phyloP scores from a whole-genome alignment of 92 coral and sea anemone species.

The Porites evermanni region DNA sequence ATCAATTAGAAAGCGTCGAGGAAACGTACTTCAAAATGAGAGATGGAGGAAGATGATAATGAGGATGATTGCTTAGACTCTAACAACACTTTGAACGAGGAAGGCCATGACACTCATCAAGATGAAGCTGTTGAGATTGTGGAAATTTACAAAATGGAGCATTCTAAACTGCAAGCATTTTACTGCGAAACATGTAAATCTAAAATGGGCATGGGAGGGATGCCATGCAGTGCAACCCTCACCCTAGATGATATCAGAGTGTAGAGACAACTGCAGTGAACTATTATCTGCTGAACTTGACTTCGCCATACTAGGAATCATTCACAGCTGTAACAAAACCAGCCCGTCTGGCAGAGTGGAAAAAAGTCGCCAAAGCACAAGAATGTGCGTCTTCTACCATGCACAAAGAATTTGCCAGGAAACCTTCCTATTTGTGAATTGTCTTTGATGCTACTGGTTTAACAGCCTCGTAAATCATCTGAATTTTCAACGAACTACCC shows the following conservation, averaged over 20 bases:
- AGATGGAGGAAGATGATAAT: slow-evolving; percentile 40
- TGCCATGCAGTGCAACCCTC: not conserved
- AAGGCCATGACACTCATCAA: slow-evolving; percentile 8
- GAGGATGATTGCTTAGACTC: slow-evolving; percentile 23
- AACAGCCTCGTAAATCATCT: slow-evolving; percentile 23
- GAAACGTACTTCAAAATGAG: slow-evolving; percentile 36
- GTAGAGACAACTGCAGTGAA: slow-evolving; percentile 34
- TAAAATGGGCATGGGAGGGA: slow-evolving; percentile 12
- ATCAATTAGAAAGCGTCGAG: slow-evolving; percentile 22
- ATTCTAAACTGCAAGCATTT: slow-evolving; percentile 15
- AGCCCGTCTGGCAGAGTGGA: slow-evolving; percentile 41
- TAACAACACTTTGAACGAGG: slow-evolving; percentile 14
- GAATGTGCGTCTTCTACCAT: slow-evolving; percentile 30
- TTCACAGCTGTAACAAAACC: slow-evolving; percentile 26
- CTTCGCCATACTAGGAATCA: not conserved
- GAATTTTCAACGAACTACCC: no score
- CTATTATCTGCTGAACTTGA: slow-evolving; percentile 10
- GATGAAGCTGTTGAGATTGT: slow-evolving; percentile 23
- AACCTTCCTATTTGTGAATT: slow-evolving; percentile 28
- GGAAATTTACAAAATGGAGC: slow-evolving; percentile 7
- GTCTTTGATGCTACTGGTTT: slow-evolving; percentile 8
- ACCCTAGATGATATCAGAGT: not conserved
- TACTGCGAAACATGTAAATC: slow-evolving; percentile 22
- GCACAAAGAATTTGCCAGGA: slow-evolving; percentile 33
- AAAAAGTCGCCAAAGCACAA: slow-evolving; percentile 7